Base-by-base conservation (phyloP, 2,888 invertebrate species). In the Linyphia triangularis region DNA sequence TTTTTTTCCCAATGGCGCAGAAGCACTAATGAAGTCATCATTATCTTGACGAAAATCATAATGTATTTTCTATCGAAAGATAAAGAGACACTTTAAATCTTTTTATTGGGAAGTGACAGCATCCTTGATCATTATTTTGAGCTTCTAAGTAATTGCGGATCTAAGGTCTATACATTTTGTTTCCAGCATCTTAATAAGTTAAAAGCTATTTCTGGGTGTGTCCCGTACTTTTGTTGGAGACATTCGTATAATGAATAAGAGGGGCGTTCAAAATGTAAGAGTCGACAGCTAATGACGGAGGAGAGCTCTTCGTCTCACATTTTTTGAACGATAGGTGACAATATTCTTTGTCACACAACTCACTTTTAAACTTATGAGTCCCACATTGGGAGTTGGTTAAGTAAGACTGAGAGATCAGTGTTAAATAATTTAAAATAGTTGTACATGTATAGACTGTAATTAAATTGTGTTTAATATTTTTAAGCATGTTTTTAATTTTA, bases 181-280 rank as follows among this genome's bases (percentile, higher is more conserved):
- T 51, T 13, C 40, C 30, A 72, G 67, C 84, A 59, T 85, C 84
- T 85, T 85, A 85, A 85, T 85, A 85, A 85, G 57, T 85, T 85
- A 77, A 85, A 85, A 85, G 75, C 67, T 51, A 57, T 57, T 77
- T 22, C 77, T 75, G 84, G 84, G 84, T 85, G 84, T 85, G 84
- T 77, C 84, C 28, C 75, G 24, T 77, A 59, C 77, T 77, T 85
- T 63, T 63, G 73, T 63, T 24, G 10, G 43, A n/a, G 67, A 51
- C 77, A 77, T 69, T 75, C 40, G n/a, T 40, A 57, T 85, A 77
- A 85, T 77, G 84, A 85, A 85, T 77, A 85, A 85, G 84, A 59
- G 26, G 75, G 84, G 75, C 69, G 75, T 61, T 59, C 22, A 13
- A 61, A 70, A 69, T 61, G 82, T 28, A 28, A 16, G 59, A 57